Evolutionary conservation across 2,888 invertebrate genomes (phyloP).

Genomic region (Spicauda simplicius): DNA sequence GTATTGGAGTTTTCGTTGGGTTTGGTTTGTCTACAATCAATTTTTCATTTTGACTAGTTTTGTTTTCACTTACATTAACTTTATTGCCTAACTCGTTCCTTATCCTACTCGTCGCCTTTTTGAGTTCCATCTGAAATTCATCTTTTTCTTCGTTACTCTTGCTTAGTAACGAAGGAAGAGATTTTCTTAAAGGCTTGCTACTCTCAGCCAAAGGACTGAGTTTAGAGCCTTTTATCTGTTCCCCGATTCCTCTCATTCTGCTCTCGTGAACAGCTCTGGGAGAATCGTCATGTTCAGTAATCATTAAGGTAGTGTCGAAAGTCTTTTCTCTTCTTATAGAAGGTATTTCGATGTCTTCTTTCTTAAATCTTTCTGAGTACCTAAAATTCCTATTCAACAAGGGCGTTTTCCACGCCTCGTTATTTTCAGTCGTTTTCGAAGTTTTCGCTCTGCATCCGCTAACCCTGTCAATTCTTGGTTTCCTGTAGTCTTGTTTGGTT

Average conservation of each 20-base stretch:
- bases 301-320: conserved; percentile 74
- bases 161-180: conserved; percentile 81
- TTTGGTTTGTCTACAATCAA: conserved; percentile 63
- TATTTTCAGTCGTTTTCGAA: conserved; percentile 70
- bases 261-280: conserved; percentile 65
- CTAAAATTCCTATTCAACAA: conserved; percentile 76
- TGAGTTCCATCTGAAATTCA: conserved; percentile 82
- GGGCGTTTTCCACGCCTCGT: conserved; percentile 78
- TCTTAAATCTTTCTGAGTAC: conserved; percentile 78
- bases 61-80: conserved; percentile 75
- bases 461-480: conserved; percentile 76
- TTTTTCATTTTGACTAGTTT: conserved; percentile 78
- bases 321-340: conserved; percentile 79
- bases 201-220: conserved; percentile 63
- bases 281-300: conserved; percentile 66
- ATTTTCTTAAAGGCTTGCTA: conserved; percentile 78
- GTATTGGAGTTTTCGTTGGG: conserved; percentile 73
- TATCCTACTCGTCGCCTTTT: conserved; percentile 81
- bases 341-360: conserved; percentile 67
- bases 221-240: conserved; percentile 64
- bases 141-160: conserved; percentile 83
- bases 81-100: conserved; percentile 78
- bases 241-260: conserved; percentile 65
- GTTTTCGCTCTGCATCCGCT: conserved; percentile 80
- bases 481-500: conserved; percentile 77